These are phyloP conservation scores for Drosophila virilis DNA, from an alignment of 1,140 invertebrate genomes.

Conservation along the genomic window DNA sequence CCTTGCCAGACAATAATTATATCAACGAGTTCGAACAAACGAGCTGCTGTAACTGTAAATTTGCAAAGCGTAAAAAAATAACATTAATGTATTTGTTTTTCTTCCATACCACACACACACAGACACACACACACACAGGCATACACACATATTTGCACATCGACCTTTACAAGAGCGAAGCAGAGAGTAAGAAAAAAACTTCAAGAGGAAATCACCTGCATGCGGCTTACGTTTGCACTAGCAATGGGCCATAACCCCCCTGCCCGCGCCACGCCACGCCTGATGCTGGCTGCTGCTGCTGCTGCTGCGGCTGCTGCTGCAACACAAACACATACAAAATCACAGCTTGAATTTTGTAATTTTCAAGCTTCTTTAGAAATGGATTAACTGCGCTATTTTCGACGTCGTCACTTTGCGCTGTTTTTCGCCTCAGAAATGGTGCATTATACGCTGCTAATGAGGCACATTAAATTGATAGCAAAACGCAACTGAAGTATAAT, in stretches of 20 bases:
- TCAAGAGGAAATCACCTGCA: conserved; percentile 3
- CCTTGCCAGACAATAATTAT: conserved; percentile 53
- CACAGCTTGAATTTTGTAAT: conserved; percentile 4
- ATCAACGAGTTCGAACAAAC: conserved; percentile 57
- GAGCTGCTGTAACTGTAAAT: conserved; percentile 52
- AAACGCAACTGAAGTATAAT: conserved; percentile 42
- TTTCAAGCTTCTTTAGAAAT: conserved; percentile 35
- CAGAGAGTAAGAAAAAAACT: neutral
- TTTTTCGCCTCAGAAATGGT: conserved; percentile 32
- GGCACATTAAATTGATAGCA: conserved; percentile 33
- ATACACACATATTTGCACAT: conserved; percentile 19
- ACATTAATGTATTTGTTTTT: conserved; percentile 13
- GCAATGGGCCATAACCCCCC: conserved; percentile 21
- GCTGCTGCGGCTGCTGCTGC: neutral
- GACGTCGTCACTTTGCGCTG: neutral
- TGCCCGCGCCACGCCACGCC: neutral
- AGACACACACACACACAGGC: conserved; percentile 7
- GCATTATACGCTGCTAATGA: conserved; percentile 49
- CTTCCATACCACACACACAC: neutral
- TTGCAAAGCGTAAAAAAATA: neutral
- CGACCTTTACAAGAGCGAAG: conserved; percentile 14
- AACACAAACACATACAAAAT: conserved; percentile 14
- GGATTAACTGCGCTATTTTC: conserved; percentile 1
- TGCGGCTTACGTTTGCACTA: conserved; percentile 38
- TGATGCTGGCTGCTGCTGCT: conserved; percentile 3